These are phyloP conservation scores for Laothoe populi DNA, from an alignment of 2,888 invertebrate species.

Conservation along the genomic window DNA sequence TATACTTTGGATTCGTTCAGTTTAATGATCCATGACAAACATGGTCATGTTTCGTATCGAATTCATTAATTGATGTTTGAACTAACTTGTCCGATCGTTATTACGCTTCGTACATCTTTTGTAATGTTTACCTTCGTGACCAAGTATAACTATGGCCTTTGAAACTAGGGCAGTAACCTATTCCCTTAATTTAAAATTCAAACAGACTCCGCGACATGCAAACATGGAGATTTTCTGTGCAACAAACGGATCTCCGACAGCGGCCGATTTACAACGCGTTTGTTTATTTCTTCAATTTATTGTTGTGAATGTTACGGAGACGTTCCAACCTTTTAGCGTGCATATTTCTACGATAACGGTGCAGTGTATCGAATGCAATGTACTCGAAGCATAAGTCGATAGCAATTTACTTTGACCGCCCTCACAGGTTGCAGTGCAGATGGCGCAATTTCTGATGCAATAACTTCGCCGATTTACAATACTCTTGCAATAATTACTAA, in stretches of 20 bases:
- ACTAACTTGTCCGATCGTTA: slow-evolving; percentile 6
- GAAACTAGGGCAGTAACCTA: slow-evolving; percentile 60
- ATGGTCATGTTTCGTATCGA: slow-evolving; percentile 14
- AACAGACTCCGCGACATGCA: slow-evolving; percentile 49
- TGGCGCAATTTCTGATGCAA: slow-evolving; percentile 65
- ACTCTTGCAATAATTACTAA: slow-evolving; percentile 10
- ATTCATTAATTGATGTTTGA: slow-evolving; percentile 10
- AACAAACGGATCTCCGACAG: slow-evolving; percentile 45
- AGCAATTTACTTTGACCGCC: slow-evolving; percentile 38
- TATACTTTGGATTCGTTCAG: neutral
- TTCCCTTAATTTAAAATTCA: slow-evolving; percentile 63
- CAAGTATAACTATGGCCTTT: slow-evolving; percentile 51
- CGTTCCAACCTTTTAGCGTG: slow-evolving; percentile 16
- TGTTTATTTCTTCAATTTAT: slow-evolving; percentile 21
- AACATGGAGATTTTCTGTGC: slow-evolving; percentile 45
- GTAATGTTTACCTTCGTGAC: slow-evolving; percentile 44
- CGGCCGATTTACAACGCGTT: slow-evolving; percentile 35
- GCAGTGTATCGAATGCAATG: neutral
- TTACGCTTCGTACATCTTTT: slow-evolving; percentile 7
- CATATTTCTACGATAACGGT: slow-evolving; percentile 25
- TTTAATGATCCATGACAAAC: neutral
- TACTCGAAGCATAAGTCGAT: neutral
- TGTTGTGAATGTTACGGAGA: neutral
- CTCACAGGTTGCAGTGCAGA: slow-evolving; percentile 33
- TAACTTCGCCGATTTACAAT: slow-evolving; percentile 43